Evolutionary conservation across 2,888 invertebrate species (phyloP).

Genomic region (Hirudinaria manillensis): DNA sequence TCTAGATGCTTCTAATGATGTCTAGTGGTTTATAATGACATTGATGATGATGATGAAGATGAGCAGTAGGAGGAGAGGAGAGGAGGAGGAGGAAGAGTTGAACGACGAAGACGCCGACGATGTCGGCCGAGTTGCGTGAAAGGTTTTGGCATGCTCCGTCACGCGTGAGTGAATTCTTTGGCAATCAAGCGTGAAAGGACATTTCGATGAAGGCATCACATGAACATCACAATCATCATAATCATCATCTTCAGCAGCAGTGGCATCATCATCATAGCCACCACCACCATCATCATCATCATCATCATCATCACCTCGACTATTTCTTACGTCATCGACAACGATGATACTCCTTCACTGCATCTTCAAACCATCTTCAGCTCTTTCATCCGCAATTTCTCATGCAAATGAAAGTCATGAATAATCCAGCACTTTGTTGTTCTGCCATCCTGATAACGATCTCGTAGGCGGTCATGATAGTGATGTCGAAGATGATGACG

Average conservation of each 20-base stretch:
- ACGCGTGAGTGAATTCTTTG: no score
- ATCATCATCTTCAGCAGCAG: constrained; percentile 8
- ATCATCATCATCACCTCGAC: neutral
- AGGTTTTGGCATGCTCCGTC: no score
- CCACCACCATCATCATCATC: constrained; percentile 8
- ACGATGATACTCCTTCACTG: neutral
- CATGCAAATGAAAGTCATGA: no score
- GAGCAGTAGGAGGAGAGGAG: neutral
- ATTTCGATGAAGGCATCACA: neutral
- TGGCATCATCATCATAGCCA: neutral
- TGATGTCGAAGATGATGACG: constrained; percentile 31
- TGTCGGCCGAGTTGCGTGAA: neutral
- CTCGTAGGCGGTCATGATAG: constrained; percentile 59
- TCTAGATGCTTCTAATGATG: neutral
- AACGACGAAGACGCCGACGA: neutral
- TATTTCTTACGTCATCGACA: neutral
- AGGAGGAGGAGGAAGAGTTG: neutral
- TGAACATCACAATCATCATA: neutral
- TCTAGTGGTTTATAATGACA: neutral
- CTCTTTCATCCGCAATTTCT: neutral
- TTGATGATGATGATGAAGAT: constrained; percentile 4
- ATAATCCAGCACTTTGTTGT: no score
- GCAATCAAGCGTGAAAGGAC: no score
- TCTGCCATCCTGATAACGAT: constrained; percentile 56
- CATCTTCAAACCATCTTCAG: neutral